Evolutionary conservation across 2,113 vertebrate species (phyloP).

Genomic region (Noctilio leporinus): DNA sequence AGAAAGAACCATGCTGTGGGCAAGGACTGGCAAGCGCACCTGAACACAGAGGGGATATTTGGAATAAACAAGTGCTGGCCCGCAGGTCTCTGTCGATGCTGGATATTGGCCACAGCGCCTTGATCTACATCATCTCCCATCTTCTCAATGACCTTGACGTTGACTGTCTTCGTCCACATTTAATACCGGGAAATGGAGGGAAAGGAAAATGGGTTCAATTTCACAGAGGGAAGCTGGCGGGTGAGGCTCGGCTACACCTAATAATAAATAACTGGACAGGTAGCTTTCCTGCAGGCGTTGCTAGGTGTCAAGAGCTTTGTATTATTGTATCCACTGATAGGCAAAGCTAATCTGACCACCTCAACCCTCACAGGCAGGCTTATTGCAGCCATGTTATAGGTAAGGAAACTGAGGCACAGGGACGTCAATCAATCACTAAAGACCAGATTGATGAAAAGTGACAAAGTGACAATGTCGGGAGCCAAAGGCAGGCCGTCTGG

Average conservation of each 20-base stretch:
- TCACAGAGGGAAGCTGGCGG: neutral
- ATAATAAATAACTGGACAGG: accelerated
- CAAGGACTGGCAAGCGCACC: neutral
- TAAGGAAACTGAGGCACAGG: neutral
- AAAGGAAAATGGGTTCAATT: neutral
- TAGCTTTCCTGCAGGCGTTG: accelerated
- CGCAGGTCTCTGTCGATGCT: too few species aligned
- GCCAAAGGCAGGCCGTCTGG: neutral
- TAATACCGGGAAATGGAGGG: too few species aligned
- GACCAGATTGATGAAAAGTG: neutral
- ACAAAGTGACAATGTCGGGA: too few species aligned
- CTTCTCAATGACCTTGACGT: accelerated
- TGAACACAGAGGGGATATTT: neutral
- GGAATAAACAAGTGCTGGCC: accelerated
- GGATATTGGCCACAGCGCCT: accelerated
- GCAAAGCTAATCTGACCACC: neutral
- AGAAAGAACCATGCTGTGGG: neutral
- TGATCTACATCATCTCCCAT: accelerated
- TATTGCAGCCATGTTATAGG: accelerated
- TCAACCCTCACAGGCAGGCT: neutral
- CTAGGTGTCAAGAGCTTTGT: accelerated
- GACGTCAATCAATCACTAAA: neutral
- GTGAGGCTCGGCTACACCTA: accelerated
- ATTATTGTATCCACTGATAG: accelerated
- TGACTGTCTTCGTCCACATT: accelerated